Conservation (phyloP, 2,113 vertebrate genomes). For the Osmerus eperlanus region DNA sequence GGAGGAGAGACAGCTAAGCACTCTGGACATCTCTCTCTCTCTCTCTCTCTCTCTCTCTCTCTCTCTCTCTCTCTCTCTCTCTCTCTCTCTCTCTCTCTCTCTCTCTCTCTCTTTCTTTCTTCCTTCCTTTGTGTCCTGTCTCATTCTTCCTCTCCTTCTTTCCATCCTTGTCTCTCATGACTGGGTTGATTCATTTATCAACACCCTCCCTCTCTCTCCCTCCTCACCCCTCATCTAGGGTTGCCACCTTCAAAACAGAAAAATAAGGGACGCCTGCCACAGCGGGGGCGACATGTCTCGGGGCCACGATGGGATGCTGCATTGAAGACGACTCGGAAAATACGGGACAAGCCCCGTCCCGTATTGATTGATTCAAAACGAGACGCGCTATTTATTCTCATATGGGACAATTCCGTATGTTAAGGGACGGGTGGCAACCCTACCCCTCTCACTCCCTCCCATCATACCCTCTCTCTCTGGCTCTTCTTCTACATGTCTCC, state of each 20-base stretch:
- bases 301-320: no score
- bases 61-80: constrained; percentile 11
- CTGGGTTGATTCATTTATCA: background rate
- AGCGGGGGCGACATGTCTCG: no score
- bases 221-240: no score
- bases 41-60: background rate
- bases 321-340: no score
- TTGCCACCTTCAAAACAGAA: no score
- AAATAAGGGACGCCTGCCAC: no score
- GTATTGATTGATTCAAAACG: no score
- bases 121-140: background rate
- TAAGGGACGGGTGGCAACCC: no score
- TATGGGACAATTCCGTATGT: no score
- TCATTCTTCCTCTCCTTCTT: background rate
- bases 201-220: background rate
- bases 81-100: constrained; percentile 11
- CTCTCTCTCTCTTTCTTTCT: background rate
- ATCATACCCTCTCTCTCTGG: background rate
- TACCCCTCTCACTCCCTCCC: background rate
- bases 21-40: constrained; percentile 20
- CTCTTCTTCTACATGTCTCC: background rate
- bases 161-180: background rate
- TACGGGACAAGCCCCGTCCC: no score
- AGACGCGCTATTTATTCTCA: no score
- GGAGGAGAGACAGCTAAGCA: constrained; percentile 19